These are phyloP conservation scores for Melanerpes formicivorus DNA, from an alignment of 2,113 vertebrate genomes.

Conservation along the genomic window DNA sequence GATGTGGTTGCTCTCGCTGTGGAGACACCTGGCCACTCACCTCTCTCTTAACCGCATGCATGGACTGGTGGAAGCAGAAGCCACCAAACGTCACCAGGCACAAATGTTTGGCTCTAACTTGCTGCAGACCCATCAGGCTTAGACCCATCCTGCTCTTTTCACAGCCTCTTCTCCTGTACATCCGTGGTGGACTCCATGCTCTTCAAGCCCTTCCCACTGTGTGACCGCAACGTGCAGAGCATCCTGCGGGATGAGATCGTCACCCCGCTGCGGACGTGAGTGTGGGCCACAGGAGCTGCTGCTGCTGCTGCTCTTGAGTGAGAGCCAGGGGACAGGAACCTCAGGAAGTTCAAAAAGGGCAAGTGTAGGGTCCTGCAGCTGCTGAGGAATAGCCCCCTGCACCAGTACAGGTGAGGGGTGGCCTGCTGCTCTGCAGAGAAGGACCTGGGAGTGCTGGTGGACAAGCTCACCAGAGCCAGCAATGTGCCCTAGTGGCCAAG, in stretches of 20 bases:
- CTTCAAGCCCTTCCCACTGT: constrained; percentile 76
- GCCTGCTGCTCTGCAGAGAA: no score
- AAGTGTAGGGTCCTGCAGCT: no score
- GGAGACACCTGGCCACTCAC: not conserved
- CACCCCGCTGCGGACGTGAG: constrained; percentile 86
- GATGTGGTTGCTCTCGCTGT: not conserved
- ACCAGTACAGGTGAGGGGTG: no score
- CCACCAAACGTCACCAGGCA: not conserved
- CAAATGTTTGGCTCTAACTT: not conserved
- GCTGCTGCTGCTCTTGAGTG: no score
- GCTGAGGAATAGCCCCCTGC: no score
- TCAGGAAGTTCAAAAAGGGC: no score
- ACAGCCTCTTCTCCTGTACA: constrained; percentile 89
- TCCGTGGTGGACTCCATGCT: constrained; percentile 88
- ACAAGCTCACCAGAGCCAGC: no score
- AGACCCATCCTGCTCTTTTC: not conserved
- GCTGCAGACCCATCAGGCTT: not conserved
- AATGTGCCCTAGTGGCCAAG: no score
- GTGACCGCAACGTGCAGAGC: constrained; percentile 78
- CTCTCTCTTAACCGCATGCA: not conserved
- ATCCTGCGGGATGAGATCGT: constrained; percentile 87
- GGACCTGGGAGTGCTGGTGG: no score
- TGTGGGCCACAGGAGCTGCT: not conserved
- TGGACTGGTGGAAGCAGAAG: not conserved
- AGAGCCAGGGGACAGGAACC: no score